Base-by-base conservation (phyloP, 1,140 invertebrate species). In the Agrilus planipennis region DNA sequence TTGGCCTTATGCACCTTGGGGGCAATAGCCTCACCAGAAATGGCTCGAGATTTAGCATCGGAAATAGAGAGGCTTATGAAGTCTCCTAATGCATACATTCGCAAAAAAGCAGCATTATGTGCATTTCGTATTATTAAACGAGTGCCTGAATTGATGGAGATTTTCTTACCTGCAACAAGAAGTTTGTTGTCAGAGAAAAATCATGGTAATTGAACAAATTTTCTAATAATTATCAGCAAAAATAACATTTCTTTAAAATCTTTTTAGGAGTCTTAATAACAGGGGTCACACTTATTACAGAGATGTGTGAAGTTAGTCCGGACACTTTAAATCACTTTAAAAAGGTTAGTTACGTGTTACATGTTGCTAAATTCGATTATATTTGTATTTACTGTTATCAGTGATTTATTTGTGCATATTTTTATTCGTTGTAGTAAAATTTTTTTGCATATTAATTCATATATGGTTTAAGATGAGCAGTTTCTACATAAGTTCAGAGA, bases 131-230 rank as follows among this genome's bases (percentile, higher is more conserved):
- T 99, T 50, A 91, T 99, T 14, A 73, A 87, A 49, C 84, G 95
- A 60, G 93, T 99, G 15, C 96, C 96, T n/a, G 95, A 99, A 65
- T 65, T 99, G 14, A 96, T 99, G 87, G 95, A 99, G 68, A 97
- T 98, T 77, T 99, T 97, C 68, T 75, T 99, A 50, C 92, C 95
- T 14, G 90, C 91, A 9, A 95, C 93, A 1, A 75, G 93, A 54
- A 90, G 89, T 54, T 69, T 99, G 41, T 72, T 99, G 16, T 91
- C 90, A 37, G 96, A 99, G 69, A 99, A 99, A 64, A 99, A 99
- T 76, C 96, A 99, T 67, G 94, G 89, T 89, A 52, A 32, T 10
- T 32, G 30, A 10, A 17, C 6, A 7, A 17, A 17, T 17, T 21
- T 35, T 20, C 20, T 35, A 25, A 25, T 25, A 25, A 25, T 7